Evolutionary conservation across 2,888 invertebrate genomes (phyloP), one percentile per base, ranked within the genome.

Genomic region (Dryobotodes eremita): DNA sequence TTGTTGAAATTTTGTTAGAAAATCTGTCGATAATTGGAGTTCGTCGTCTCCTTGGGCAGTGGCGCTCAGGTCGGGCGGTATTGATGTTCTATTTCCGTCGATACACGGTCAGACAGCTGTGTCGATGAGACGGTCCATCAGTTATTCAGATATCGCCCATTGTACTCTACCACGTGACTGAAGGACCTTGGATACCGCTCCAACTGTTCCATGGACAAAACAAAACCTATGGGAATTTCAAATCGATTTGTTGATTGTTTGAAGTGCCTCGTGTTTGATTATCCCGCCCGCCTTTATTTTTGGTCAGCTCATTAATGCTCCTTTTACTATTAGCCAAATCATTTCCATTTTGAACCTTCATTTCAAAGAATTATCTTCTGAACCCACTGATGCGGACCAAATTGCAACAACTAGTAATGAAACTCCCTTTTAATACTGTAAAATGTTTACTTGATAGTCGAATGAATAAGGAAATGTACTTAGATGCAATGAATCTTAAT

Each of bases 41-140:
- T 70, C 69, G 75, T 66, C 46, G 81, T 87, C 85, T 86, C 88
- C 84, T 88, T 89, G 90, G 83, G 75, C 84, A 75, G 87, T 85
- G 80, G 70, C 81, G 77, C 89, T 80, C 88, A 85, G 80, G 83
- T 86, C 83, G 86, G 83, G 48, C 74, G 77, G 86, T 93, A 94
- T 94, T 92, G 93, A 93, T 89, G 85, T 91, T 94, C 93, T 93
- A 94, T 94, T 94, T 94, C 92, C 90, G 92, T 91, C 89, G 81
- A 77, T 89, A 85, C 89, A 86, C 90, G 90, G 88, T 88, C 88
- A 89, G 89, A 92, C 93, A 92, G 91, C 91, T 92, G 91, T 90
- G 89, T 88, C 89, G 88, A 85, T 86, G 91, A 91, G 91, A 92
- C 90, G 91, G 88, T 89, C 88, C 90, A 92, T 93, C 92, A 93